phyloP scores from a whole-genome alignment of 2,888 invertebrate species.

The Brassicogethes aeneus region DNA sequence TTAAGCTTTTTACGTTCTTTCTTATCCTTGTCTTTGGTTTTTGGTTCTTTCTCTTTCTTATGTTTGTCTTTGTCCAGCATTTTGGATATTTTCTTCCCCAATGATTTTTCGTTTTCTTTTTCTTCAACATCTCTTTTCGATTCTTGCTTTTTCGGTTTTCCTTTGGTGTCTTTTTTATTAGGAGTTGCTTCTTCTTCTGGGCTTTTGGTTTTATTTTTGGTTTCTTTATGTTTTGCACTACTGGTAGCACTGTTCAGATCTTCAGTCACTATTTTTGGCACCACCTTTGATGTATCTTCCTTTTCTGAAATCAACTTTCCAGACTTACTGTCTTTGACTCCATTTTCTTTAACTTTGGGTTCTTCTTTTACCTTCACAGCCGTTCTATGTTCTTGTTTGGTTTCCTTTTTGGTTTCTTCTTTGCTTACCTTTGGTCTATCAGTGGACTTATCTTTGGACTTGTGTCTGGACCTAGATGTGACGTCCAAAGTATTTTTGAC shows the following conservation, averaged over 20 bases:
- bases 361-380: constrained; percentile 17
- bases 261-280: neutral
- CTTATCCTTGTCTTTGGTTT: constrained; percentile 8
- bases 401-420: constrained; percentile 31
- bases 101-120: constrained; percentile 4
- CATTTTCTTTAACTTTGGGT: constrained; percentile 8
- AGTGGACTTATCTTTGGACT: constrained; percentile 18
- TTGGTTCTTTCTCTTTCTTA: constrained; percentile 3
- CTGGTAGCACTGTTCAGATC: neutral
- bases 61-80: constrained; percentile 9
- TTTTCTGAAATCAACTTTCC: neutral
- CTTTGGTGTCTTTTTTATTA: constrained; percentile 4
- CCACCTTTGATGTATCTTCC: neutral
- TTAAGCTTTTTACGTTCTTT: neutral
- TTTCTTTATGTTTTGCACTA: constrained; percentile 1
- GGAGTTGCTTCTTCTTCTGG: constrained; percentile 5
- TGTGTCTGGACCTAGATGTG: constrained; percentile 23
- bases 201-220: constrained; percentile 9
- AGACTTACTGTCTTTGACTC: neutral
- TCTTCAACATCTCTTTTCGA: constrained; percentile 7
- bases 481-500: constrained; percentile 33
- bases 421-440: constrained; percentile 27
- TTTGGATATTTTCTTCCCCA: constrained; percentile 4
- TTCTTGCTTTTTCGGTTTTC: constrained; percentile 10
- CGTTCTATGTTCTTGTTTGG: constrained; percentile 34